A percentile compares a stretch with the other conserved stretches of the same genome.
phyloP scores from a whole-genome alignment of 2,888 invertebrate species.

The Cataglyphis altisquamis region DNA sequence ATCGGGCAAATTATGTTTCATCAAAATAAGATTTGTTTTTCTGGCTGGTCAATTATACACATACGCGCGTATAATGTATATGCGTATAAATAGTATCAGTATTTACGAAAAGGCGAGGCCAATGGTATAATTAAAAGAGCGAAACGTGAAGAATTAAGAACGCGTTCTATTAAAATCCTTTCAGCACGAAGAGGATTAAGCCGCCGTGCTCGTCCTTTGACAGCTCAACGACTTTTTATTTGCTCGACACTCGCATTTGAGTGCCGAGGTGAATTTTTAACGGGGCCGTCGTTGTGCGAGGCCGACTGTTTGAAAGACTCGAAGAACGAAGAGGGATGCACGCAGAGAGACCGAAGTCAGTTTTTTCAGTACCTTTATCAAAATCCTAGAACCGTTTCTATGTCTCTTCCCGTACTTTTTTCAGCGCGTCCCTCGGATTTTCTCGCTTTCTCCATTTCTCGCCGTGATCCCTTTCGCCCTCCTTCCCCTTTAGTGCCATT shows the following conservation, averaged over 20 bases:
- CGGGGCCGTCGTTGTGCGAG: neutral
- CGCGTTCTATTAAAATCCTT: conserved; percentile 53
- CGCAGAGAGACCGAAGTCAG: neutral
- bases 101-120: conserved; percentile 13
- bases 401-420: conserved; percentile 21
- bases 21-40: neutral
- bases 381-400: conserved; percentile 30
- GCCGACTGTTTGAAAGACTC: conserved; percentile 22
- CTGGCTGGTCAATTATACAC: neutral
- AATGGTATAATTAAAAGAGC: conserved; percentile 46
- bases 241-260: conserved; percentile 43
- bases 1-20: neutral
- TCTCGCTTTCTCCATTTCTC: conserved; percentile 17
- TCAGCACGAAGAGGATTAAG: conserved; percentile 44
- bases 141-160: conserved; percentile 35
- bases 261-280: conserved; percentile 39
- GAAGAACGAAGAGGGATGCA: conserved; percentile 21
- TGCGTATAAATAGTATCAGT: neutral
- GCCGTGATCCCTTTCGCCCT: neutral
- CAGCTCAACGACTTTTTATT: conserved; percentile 30
- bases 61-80: neutral
- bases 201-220: conserved; percentile 30
- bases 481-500: conserved; percentile 1
- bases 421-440: conserved; percentile 13
- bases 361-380: conserved; percentile 39